These are phyloP conservation scores for Grapholita molesta DNA, from an alignment of 1,140 invertebrate genomes.

Conservation along the genomic window DNA sequence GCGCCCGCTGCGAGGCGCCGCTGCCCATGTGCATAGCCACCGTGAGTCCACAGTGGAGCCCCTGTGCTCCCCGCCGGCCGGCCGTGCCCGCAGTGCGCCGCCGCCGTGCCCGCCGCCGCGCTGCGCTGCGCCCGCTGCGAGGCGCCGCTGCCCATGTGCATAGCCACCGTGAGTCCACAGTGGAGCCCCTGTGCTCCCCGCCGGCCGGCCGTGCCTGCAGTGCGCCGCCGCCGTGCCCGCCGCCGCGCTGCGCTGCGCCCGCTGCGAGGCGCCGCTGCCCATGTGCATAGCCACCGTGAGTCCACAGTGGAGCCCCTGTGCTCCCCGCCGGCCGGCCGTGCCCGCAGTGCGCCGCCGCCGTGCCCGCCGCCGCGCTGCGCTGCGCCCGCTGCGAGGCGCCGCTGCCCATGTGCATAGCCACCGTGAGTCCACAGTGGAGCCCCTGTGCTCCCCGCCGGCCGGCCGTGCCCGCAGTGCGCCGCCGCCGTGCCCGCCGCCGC, in stretches of 20 bases:
- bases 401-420: constrained; percentile 96
- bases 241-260: constrained; percentile 85
- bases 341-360: too few species aligned
- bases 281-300: constrained; percentile 96
- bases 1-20: constrained; percentile 80
- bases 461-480: constrained; percentile 94
- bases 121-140: constrained; percentile 91
- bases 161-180: constrained; percentile 87
- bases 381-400: constrained; percentile 92
- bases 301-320: too few species aligned
- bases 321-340: too few species aligned
- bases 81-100: constrained; percentile 93
- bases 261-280: constrained; percentile 94
- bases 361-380: constrained; percentile 87
- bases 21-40: constrained; percentile 97
- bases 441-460: too few species aligned
- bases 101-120: constrained; percentile 86
- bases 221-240: constrained; percentile 90
- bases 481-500: constrained; percentile 87
- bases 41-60: constrained; percentile 86
- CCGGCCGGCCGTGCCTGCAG: constrained; percentile 87
- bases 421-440: constrained; percentile 95
- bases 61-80: constrained; percentile 76
- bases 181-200: constrained; percentile 63
- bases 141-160: constrained; percentile 95